Percentiles rank a stretch among this genome's conserved stretches.
These are phyloP conservation scores for Musca vetustissima DNA, from an alignment of 1,140 invertebrate species.

Conservation along the genomic window DNA sequence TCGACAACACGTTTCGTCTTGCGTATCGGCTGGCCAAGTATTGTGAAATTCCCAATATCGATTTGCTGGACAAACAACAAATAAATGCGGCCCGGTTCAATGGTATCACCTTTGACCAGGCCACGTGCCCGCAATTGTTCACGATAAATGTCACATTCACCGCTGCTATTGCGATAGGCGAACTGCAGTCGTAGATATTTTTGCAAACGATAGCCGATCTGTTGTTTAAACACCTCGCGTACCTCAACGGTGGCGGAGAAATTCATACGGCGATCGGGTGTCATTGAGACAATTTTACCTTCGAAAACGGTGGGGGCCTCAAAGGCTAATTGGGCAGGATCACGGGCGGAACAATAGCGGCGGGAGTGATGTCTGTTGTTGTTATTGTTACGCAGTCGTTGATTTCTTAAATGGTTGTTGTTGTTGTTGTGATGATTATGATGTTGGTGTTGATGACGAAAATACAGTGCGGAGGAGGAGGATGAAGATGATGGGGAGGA, in stretches of 20 bases:
- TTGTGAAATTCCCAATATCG: conserved; percentile 67
- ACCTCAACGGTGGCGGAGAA: conserved; percentile 70
- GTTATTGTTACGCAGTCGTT: conserved; percentile 33
- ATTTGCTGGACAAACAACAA: conserved; percentile 68
- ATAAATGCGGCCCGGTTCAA: conserved; percentile 66
- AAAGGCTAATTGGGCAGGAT: conserved; percentile 63
- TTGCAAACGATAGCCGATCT: conserved; percentile 55
- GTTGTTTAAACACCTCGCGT: conserved; percentile 64
- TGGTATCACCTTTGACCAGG: conserved; percentile 60
- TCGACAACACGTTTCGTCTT: conserved; percentile 60
- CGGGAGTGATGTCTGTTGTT: no score
- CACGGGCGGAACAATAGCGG: conserved; percentile 62
- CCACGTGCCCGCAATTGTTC: conserved; percentile 49
- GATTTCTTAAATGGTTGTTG: conserved; percentile 2
- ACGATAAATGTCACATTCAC: conserved; percentile 54
- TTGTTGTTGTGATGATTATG: background rate
- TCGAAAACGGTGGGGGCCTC: conserved; percentile 66
- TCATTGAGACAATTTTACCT: conserved; percentile 66
- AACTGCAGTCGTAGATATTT: conserved; percentile 48
- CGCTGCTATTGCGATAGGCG: conserved; percentile 44
- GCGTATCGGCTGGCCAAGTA: conserved; percentile 64
- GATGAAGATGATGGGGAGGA: conserved; percentile 27
- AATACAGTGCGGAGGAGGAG: conserved; percentile 31
- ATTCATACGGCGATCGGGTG: conserved; percentile 59
- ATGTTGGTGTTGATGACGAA: background rate